Evolutionary conservation across 2,888 invertebrate genomes (phyloP), one percentile per base, ranked within the genome.

Genomic region (Zhengitettix transpicula): DNA sequence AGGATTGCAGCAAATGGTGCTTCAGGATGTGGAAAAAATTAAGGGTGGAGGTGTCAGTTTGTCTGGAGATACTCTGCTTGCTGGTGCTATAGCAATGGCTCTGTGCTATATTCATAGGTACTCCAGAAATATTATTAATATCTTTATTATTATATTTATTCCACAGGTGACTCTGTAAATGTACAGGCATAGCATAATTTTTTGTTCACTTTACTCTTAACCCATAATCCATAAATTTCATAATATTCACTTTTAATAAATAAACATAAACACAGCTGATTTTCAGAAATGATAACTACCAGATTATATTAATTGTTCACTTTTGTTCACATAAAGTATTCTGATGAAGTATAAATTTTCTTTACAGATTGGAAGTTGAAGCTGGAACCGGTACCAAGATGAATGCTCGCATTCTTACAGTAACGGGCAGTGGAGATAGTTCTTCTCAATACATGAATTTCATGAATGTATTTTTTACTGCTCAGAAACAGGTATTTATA

Each of bases 401-500:
- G 68, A 83, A 86, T 69, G 82, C 88, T 7, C 81, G 94, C 58
- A 85, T 94, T 60, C 74, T 94, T 56, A 83, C 93, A 0, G 81
- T 97, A 1, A 93, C 96, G 0, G 93, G 93, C 14, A 90, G 94
- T 71, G 85, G 87, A 42, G 92, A 93, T 71, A 89, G 89, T 9
- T 89, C 92, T 0, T 89, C 90, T 0, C 97, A 98, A 71, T 98
- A 99, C 69, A 95, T 98, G 84, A 94, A 93, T 70, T 94, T 96
- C 68, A 98, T 98, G 96, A 98, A 98, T 72, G 89, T 92, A 2
- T 96, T 98, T 72, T 97, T 98, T 69, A 93, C 97, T 3, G 94
- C 97, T 1, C 93, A 90, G 73, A 90, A 89, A 75, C 74, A 77
- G 72, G 78, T 78, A 69, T 67, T 28, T 28, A 5, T 28, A 28